A percentile compares a stretch with the other conserved stretches of the same genome.
These are phyloP conservation scores for Calephelis nemesis DNA, from an alignment of 1,140 invertebrate genomes.

Conservation along the genomic window DNA sequence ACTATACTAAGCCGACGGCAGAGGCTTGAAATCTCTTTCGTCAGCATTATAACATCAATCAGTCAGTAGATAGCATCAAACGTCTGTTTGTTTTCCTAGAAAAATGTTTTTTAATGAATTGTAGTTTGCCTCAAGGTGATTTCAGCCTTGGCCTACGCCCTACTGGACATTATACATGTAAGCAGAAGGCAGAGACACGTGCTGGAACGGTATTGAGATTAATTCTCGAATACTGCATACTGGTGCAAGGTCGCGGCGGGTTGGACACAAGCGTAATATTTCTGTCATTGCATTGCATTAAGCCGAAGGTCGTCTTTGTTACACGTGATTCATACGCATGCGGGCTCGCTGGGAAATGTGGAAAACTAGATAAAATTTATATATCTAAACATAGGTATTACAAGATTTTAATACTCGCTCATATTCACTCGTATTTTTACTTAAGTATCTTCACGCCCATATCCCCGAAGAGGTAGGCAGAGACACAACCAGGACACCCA, in stretches of 20 bases:
- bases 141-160: too few relatives aligned
- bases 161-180: not conserved
- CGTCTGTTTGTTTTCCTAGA: too few relatives aligned
- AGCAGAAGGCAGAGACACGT: slow-evolving; percentile 14
- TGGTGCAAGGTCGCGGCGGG: slow-evolving; percentile 23
- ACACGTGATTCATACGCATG: slow-evolving; percentile 8
- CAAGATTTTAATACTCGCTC: not conserved
- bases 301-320: slow-evolving; percentile 9
- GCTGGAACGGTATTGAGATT: slow-evolving; percentile 17
- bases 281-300: slow-evolving; percentile 22
- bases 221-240: slow-evolving; percentile 22
- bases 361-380: slow-evolving; percentile 1
- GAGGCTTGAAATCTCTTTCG: too few relatives aligned
- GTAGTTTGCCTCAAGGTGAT: too few relatives aligned
- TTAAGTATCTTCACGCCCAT: too few relatives aligned
- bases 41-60: too few relatives aligned
- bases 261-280: slow-evolving; percentile 23
- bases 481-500: too few relatives aligned
- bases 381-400: slow-evolving; percentile 2
- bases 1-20: too few relatives aligned
- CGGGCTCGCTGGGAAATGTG: slow-evolving; percentile 12
- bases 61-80: too few relatives aligned
- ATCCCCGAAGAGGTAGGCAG: too few relatives aligned
- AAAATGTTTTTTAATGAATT: not conserved
- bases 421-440: too few relatives aligned